Conservation (phyloP, 2,888 invertebrate genomes). For the Julus scanicus region DNA sequence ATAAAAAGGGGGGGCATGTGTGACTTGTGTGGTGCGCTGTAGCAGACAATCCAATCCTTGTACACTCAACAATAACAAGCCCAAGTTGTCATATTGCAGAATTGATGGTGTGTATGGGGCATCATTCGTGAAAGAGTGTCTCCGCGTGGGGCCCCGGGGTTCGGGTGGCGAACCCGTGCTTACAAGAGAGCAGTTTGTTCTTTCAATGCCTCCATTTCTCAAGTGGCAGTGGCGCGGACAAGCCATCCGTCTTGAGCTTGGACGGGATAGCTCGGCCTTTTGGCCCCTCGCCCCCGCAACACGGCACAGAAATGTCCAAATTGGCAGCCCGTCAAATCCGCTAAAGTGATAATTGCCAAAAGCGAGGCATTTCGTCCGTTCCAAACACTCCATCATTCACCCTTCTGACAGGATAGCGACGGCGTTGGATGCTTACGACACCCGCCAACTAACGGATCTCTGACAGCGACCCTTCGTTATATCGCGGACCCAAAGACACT, state of each 20-base stretch:
- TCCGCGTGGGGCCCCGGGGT: not conserved
- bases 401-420: not conserved
- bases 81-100: too few relatives aligned
- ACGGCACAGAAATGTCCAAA: not conserved
- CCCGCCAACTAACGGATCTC: not conserved
- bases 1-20: too few relatives aligned
- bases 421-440: not conserved
- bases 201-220: slow-evolving; percentile 44
- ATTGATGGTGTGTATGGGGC: too few relatives aligned
- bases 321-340: slow-evolving; percentile 26
- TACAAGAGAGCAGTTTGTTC: slow-evolving; percentile 34
- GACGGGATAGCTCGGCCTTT: not conserved
- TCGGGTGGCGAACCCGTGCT: not conserved
- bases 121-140: not conserved
- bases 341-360: slow-evolving; percentile 48
- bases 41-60: too few relatives aligned
- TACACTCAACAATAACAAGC: too few relatives aligned
- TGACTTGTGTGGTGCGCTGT: too few relatives aligned
- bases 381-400: slow-evolving; percentile 13
- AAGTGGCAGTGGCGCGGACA: not conserved
- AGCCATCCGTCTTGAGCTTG: not conserved
- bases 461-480: not conserved
- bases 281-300: not conserved
- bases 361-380: not conserved
- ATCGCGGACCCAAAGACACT: not conserved